These are phyloP conservation scores for Urophycis tenuis DNA, from an alignment of 2,797 vertebrate species.

Conservation along the genomic window DNA sequence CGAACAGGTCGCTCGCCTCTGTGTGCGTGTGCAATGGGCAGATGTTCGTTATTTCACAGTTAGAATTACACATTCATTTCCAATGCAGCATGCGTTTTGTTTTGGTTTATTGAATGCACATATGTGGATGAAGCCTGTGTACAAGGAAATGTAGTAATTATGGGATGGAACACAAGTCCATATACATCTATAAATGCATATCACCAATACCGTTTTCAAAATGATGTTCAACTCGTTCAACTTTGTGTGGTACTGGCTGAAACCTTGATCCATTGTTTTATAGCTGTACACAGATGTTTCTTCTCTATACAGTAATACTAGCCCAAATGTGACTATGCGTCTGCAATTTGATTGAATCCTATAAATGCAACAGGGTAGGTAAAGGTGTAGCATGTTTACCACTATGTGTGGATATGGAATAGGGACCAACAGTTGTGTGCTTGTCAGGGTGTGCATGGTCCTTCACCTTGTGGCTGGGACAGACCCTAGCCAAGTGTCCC, in stretches of 20 bases:
- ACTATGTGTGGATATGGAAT: not conserved
- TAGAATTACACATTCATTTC: not conserved
- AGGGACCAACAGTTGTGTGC: not conserved
- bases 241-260: not conserved
- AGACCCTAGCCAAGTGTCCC: conserved; percentile 53
- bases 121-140: not conserved
- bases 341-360: not conserved
- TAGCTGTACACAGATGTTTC: not conserved
- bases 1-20: conserved; percentile 54
- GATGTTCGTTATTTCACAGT: not conserved
- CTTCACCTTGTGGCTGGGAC: conserved; percentile 51
- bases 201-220: no score
- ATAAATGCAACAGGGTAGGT: not conserved
- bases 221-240: no score
- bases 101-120: not conserved
- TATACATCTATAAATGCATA: no score
- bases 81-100: not conserved
- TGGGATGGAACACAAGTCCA: not conserved
- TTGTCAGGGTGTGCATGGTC: conserved; percentile 4
- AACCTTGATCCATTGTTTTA: not conserved
- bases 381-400: not conserved
- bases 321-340: not conserved
- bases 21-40: not conserved
- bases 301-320: not conserved
- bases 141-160: not conserved